Evolutionary conservation across 2,113 vertebrate genomes (phyloP).

Genomic region (Cyphomyrus plagiostoma): DNA sequence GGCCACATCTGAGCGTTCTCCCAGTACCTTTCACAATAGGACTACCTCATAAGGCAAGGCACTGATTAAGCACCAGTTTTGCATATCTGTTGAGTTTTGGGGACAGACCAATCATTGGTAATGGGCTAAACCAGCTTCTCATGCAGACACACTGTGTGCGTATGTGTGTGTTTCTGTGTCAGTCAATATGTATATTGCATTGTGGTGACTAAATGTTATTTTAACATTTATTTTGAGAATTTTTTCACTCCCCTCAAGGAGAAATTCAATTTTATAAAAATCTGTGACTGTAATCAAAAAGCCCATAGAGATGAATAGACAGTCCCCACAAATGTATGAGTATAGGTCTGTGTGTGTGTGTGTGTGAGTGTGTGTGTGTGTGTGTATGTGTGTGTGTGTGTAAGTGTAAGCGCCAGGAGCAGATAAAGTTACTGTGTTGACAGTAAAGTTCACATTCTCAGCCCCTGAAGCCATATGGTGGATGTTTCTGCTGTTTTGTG

Average conservation of each 20-base stretch:
- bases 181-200: background rate
- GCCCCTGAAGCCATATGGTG: slow-evolving; percentile 19
- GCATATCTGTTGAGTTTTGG: background rate
- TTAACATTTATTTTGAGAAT: too few relatives aligned
- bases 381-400: background rate
- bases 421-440: slow-evolving; percentile 28
- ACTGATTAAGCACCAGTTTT: slow-evolving; percentile 13
- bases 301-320: too few relatives aligned
- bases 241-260: too few relatives aligned
- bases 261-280: too few relatives aligned
- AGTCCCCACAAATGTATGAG: too few relatives aligned
- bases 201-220: too few relatives aligned
- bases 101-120: background rate
- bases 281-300: too few relatives aligned
- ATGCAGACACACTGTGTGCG: background rate
- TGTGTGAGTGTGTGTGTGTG: background rate
- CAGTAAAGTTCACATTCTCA: slow-evolving; percentile 24
- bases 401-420: background rate
- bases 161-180: background rate
- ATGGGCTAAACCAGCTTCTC: slow-evolving; percentile 2
- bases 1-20: background rate
- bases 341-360: background rate
- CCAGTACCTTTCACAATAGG: background rate
- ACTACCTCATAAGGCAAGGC: background rate
- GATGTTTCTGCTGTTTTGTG: slow-evolving; percentile 22